A percentile compares a stretch with the other conserved stretches of the same genome.
These are phyloP conservation scores for Butorides virescens DNA, from an alignment of 2,113 vertebrate species.

Conservation along the genomic window DNA sequence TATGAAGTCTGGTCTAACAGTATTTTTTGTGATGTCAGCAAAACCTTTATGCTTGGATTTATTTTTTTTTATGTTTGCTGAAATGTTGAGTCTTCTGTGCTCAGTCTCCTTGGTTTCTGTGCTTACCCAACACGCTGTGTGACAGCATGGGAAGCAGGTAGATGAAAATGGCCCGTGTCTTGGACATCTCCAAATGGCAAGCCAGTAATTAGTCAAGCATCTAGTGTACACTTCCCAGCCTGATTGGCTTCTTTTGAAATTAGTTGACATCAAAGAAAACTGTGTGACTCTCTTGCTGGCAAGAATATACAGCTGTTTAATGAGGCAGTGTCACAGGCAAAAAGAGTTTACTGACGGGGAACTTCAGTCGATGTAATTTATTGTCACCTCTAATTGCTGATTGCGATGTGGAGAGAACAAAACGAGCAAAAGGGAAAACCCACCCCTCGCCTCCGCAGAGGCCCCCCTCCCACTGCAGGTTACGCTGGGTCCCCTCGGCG, in stretches of 20 bases:
- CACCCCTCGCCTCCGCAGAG: not conserved
- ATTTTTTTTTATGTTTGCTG: not conserved
- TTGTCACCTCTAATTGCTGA: not conserved
- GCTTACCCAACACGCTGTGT: fast-evolving
- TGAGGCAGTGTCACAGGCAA: not conserved
- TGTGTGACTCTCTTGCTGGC: not conserved
- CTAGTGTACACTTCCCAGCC: not conserved
- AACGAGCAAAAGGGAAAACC: not conserved
- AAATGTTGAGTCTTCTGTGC: not conserved
- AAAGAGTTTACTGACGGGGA: not conserved
- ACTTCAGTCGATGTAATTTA: not conserved
- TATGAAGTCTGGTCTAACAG: not conserved
- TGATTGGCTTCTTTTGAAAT: not conserved
- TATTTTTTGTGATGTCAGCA: not conserved
- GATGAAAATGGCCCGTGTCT: not conserved
- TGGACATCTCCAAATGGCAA: not conserved
- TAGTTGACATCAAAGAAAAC: not conserved
- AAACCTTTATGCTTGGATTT: not conserved
- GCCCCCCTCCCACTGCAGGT: not conserved
- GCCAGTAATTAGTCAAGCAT: not conserved
- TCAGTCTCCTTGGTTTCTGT: not conserved
- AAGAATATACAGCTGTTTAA: not conserved
- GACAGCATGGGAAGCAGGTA: not conserved
- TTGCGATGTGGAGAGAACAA: not conserved
- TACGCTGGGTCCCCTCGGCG: not conserved